Conservation (phyloP, 1,140 invertebrate species). For the Caenorhabditis latens region DNA sequence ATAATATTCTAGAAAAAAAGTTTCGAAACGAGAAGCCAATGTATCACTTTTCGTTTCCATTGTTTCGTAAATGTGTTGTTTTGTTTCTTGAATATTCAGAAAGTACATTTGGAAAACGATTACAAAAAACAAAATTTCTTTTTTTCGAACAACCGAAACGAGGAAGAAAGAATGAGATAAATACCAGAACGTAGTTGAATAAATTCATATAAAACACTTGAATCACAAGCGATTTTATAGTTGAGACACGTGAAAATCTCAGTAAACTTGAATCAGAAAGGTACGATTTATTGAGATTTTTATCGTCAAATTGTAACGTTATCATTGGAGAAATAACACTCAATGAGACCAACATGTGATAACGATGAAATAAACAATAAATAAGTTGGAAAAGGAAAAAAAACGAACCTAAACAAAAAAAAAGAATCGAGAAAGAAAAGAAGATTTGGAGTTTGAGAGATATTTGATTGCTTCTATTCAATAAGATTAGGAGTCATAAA, state of each 20-base stretch:
- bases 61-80: no score
- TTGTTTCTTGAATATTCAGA: no score
- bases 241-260: not conserved
- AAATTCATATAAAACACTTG: no score
- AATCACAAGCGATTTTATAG: no score
- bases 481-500: not conserved
- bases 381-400: not conserved
- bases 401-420: not conserved
- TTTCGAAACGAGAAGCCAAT: no score
- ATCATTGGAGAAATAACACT: not conserved
- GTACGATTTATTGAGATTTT: not conserved
- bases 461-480: slow-evolving; percentile 12
- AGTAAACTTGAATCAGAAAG: not conserved
- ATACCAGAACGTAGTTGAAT: no score
- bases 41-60: no score
- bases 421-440: not conserved
- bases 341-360: not conserved
- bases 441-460: not conserved
- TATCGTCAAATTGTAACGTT: not conserved
- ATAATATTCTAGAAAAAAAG: no score
- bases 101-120: no score
- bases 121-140: no score
- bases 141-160: no score
- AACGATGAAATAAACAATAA: not conserved
- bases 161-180: no score